Evolutionary conservation across 2,113 vertebrate genomes (phyloP), one percentile per base, ranked within the genome.

Genomic region (Telmatochromis brachygnathus): DNA sequence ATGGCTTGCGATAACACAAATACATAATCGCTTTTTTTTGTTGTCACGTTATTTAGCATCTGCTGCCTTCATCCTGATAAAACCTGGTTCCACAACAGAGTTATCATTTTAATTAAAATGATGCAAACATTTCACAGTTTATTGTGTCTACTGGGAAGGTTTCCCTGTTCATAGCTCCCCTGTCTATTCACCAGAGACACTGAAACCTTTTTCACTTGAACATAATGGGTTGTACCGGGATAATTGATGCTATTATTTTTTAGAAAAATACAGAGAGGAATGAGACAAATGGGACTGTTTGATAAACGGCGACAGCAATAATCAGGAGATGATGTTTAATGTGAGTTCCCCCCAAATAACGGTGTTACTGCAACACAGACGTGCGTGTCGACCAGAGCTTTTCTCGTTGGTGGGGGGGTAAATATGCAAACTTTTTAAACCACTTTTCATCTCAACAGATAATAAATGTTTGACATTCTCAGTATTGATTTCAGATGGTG

Each of bases 81-180:
- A 90, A 70, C 47, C 23, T 62, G 49, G 45, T 79, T 86, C n/a
- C 47, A 65, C 81, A 14, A 73, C 53, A 85, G 35, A 88, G 81
- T 90, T 92, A 91, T 91, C 82, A 84, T 85, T 92, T 91, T 87
- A 91, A 93, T 92, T 92, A 93, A 92, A 90, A 88, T 35, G 17
- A 93, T 81, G 79, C 89, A 90, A 93, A 87, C 79, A 88, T 88
- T 91, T 82, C 23, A 45, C 75, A 37, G 86, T 90, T 88, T 56
- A 75, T 86, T 91, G 89, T 51, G 56, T 91, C 37, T 88, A 17
- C 42, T 26, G 33, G 60, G 65, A 84, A 85, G 42, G 11, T 2
- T 47, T 45, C 54, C 45, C 85, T 42, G 45, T 81, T 85, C 73
- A 37, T 10, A 70, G 91, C 82, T 56, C 65, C 4, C 4, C n/a